A percentile compares a stretch with the other conserved stretches of the same genome.
These are phyloP conservation scores for Lycaon pictus DNA, from an alignment of 2,113 vertebrate genomes.

Conservation along the genomic window DNA sequence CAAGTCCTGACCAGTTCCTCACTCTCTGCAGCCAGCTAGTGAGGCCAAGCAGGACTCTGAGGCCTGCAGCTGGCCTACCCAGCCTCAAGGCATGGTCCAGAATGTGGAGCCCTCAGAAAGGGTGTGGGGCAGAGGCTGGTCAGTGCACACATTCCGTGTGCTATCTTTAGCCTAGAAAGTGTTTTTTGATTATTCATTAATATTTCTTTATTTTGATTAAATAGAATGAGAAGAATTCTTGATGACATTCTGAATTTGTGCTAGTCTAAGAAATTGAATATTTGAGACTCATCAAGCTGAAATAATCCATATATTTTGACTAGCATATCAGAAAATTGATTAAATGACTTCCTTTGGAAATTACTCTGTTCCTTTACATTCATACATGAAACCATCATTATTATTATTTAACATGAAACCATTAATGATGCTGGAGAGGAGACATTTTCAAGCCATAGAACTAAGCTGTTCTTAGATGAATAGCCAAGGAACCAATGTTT, in stretches of 20 bases:
- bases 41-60: neutral
- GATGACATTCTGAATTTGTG: neutral
- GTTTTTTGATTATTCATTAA: neutral
- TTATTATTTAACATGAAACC: neutral
- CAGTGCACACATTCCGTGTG: fast-evolving
- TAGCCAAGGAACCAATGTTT: neutral
- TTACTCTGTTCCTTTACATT: neutral
- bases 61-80: neutral
- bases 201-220: neutral
- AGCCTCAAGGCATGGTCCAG: neutral
- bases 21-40: neutral
- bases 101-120: neutral
- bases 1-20: neutral
- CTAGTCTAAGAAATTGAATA: neutral
- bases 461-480: neutral
- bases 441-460: neutral
- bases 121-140: neutral
- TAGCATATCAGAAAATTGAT: neutral
- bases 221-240: neutral
- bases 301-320: neutral
- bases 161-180: constrained; percentile 47
- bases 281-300: neutral
- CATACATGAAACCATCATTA: neutral
- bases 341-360: constrained; percentile 16
- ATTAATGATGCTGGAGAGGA: neutral